A percentile compares a stretch with the other conserved stretches of the same genome.
phyloP scores from a whole-genome alignment of 2,888 invertebrate species.

The Brenthis daphne region DNA sequence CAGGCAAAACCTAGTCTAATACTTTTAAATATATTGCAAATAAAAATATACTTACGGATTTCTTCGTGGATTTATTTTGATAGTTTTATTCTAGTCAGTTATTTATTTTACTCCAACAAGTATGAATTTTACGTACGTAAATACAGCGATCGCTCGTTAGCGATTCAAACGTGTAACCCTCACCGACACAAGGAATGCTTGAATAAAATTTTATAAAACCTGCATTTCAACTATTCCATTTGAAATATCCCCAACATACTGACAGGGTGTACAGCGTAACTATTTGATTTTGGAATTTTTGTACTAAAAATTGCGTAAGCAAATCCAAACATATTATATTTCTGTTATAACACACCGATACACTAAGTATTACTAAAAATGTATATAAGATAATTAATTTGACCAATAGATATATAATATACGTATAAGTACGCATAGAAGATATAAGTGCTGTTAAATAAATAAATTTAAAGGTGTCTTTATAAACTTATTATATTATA shows the following conservation, averaged over 20 bases:
- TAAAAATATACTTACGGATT: no score
- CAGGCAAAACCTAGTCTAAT: no score
- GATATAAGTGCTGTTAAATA: no score
- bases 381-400: no score
- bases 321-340: background rate
- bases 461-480: no score
- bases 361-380: background rate
- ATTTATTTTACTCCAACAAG: no score
- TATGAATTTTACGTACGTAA: background rate
- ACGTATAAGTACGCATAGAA: no score
- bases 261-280: background rate
- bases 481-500: no score
- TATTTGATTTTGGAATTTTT: background rate
- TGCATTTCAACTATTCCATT: conserved; percentile 9
- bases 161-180: background rate
- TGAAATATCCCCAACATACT: conserved; percentile 6
- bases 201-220: conserved; percentile 13
- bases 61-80: no score
- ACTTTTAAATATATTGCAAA: no score
- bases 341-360: background rate
- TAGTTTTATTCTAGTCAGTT: no score
- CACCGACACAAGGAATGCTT: background rate
- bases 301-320: background rate
- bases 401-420: no score
- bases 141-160: background rate